Evolutionary conservation across 2,113 vertebrate genomes (phyloP), one percentile per base, ranked within the genome.

Genomic region (Candoia aspera): DNA sequence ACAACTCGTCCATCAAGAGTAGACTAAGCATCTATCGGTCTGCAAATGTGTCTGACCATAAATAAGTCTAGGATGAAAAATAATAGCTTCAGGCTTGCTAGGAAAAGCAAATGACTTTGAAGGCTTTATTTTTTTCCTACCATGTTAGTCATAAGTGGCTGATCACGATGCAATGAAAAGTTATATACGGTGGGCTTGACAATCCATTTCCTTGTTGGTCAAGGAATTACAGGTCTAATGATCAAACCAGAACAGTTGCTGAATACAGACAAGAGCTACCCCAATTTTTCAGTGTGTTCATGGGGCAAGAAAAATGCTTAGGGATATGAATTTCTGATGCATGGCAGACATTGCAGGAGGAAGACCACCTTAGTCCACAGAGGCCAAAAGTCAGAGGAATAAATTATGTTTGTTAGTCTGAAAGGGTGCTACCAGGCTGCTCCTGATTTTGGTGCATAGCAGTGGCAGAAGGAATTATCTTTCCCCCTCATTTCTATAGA

Each of bases 1-100:
- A 54, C 87, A 91, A 62, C 86, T 96, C 87, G 4, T 94, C 90
- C 84, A n/a, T 54, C 64, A 93, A 86, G 37, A 0, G 13, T 42
- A 94, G 95, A 85, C 58, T 85, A 87, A 94, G 60, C 91, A 73
- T 58, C 3, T 1, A 46, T 84, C 79, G 26, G 54, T 54, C 21
- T 68, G 90, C 86, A 21, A 24, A 33, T 91, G 57, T 33, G 57
- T 42, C 86, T 87, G 68, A 64, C 46, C 84, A 89, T 87, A 2
- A 59, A 62, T 2, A 6, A 37, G 19, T 2, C 84, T 19, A 26
- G n/a, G 73, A 64, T 60, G 86, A 91, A 87, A 58, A 93, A 33
- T 10, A 11, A 13, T 84, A 87, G 4, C 58, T 90, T 87, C 49
- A 57, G 89, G 54, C 86, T 68, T 59, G 57, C 62, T 49, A 33